These are phyloP conservation scores for Babyrousa celebensis DNA, from an alignment of 2,797 vertebrate species.

Conservation along the genomic window DNA sequence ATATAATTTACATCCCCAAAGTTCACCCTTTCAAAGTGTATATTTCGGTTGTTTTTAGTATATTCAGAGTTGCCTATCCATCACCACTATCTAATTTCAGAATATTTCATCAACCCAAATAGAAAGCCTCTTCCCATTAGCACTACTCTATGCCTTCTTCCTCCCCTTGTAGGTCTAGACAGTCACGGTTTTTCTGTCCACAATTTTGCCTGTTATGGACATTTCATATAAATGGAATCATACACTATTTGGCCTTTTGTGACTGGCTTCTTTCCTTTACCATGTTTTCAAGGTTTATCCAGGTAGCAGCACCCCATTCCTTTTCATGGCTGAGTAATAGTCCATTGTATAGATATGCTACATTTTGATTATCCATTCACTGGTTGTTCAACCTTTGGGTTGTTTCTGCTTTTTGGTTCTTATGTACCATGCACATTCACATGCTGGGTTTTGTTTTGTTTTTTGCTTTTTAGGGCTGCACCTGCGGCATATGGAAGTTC, in stretches of 20 bases:
- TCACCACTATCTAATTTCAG: neutral
- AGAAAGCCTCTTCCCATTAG: neutral
- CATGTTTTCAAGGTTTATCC: neutral
- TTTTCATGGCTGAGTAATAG: neutral
- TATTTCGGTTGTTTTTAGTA: neutral
- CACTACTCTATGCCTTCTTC: neutral
- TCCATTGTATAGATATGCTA: neutral
- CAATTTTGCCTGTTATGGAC: neutral
- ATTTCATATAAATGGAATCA: neutral
- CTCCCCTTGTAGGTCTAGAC: neutral
- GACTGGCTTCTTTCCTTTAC: neutral
- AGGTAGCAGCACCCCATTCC: neutral
- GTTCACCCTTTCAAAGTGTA: neutral
- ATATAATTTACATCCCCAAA: neutral
- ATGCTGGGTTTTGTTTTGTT: neutral
- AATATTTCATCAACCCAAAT: neutral
- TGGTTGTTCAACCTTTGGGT: neutral
- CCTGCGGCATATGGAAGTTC: too few species aligned
- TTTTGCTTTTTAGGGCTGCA: too few species aligned
- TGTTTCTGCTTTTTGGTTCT: neutral
- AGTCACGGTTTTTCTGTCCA: neutral
- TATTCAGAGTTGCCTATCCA: neutral
- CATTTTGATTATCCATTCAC: neutral
- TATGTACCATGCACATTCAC: neutral
- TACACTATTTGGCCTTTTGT: neutral